These are phyloP conservation scores for Amphipyra berbera DNA, from an alignment of 2,888 invertebrate genomes.

Conservation along the genomic window DNA sequence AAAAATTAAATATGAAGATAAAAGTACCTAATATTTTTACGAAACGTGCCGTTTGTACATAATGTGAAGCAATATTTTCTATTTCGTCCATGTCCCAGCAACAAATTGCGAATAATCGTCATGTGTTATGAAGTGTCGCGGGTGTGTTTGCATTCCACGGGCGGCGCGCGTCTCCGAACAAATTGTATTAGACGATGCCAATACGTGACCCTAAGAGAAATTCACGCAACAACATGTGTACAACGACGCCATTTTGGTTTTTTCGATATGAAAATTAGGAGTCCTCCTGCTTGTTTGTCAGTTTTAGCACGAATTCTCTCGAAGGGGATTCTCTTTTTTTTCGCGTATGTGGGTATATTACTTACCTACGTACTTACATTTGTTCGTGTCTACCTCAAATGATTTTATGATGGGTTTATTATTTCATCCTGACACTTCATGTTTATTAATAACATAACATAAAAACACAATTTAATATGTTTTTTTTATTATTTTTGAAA, in stretches of 20 bases:
- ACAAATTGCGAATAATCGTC: slow-evolving; percentile 81
- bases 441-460: slow-evolving; percentile 5
- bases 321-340: slow-evolving; percentile 57
- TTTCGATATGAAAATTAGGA: slow-evolving; percentile 78
- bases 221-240: slow-evolving; percentile 77
- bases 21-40: too few relatives aligned
- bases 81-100: slow-evolving; percentile 63
- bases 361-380: slow-evolving; percentile 53
- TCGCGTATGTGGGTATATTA: slow-evolving; percentile 53
- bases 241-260: slow-evolving; percentile 71
- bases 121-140: slow-evolving; percentile 78
- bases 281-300: slow-evolving; percentile 63
- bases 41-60: slow-evolving; percentile 30
- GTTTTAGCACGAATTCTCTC: slow-evolving; percentile 67
- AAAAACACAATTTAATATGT: too few relatives aligned
- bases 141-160: slow-evolving; percentile 80
- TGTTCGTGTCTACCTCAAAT: slow-evolving; percentile 48
- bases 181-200: slow-evolving; percentile 86
- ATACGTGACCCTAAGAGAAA: slow-evolving; percentile 83
- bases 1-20: too few relatives aligned
- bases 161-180: slow-evolving; percentile 80
- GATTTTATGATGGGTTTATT: slow-evolving; percentile 53
- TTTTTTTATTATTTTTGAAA: not conserved
- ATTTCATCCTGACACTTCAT: slow-evolving; percentile 31
- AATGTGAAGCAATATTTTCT: slow-evolving; percentile 52